Evolutionary conservation across 2,888 invertebrate species (phyloP).

Genomic region (Cordilura impudica): DNA sequence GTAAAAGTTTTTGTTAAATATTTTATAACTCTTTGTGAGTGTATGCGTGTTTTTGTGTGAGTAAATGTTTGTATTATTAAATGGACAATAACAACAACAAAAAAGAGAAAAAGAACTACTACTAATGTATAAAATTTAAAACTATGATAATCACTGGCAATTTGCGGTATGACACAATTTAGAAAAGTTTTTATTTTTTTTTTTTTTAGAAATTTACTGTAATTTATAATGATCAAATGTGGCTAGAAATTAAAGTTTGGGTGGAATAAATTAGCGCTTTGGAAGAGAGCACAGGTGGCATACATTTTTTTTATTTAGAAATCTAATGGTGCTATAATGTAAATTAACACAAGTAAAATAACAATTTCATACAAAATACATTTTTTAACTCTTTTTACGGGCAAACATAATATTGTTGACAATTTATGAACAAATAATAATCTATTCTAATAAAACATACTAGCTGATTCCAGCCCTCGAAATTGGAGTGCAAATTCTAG

Average conservation of each 20-base stretch:
- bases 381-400: too few relatives aligned
- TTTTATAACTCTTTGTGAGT: not conserved
- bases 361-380: too few relatives aligned
- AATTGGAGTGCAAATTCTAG: too few relatives aligned
- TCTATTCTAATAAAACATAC: too few relatives aligned
- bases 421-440: too few relatives aligned
- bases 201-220: slow-evolving; percentile 2
- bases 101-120: not conserved
- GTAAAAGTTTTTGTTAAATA: not conserved
- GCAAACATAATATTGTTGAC: too few relatives aligned
- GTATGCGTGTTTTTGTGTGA: not conserved
- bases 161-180: slow-evolving; percentile 24
- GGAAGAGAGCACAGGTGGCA: not conserved
- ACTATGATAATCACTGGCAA: slow-evolving; percentile 27
- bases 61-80: not conserved
- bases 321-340: too few relatives aligned
- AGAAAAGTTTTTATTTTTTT: slow-evolving; percentile 40
- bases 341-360: too few relatives aligned
- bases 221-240: slow-evolving; percentile 3
- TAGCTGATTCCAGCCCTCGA: too few relatives aligned
- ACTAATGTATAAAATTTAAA: slow-evolving; percentile 23
- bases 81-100: not conserved
- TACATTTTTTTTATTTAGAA: too few relatives aligned
- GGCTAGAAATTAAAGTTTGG: not conserved
- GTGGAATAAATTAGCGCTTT: not conserved